A percentile compares a stretch with the other conserved stretches of the same genome.
Conservation (phyloP, 2,113 vertebrate genomes). For the Salvelinus sp. region DNA sequence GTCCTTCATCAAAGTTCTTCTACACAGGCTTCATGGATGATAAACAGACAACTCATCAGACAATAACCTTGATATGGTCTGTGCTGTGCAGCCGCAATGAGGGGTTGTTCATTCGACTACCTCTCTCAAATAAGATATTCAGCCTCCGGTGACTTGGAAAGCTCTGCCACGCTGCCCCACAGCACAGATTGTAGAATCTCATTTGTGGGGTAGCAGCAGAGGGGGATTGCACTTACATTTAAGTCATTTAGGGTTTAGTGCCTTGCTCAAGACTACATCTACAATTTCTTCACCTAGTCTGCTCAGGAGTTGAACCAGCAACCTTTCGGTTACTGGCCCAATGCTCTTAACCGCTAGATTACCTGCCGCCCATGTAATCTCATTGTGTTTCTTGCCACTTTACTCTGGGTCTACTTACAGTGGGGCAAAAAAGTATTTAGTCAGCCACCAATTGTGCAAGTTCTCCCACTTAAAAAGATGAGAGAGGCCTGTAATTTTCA, state of each 20-base stretch:
- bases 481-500: too few species aligned
- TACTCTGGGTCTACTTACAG: too few species aligned
- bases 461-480: too few species aligned
- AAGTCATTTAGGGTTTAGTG: too few species aligned
- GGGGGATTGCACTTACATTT: neutral
- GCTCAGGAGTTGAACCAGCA: too few species aligned
- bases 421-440: too few species aligned
- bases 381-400: neutral
- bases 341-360: too few species aligned
- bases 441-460: too few species aligned
- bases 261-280: too few species aligned
- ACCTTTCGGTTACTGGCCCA: too few species aligned
- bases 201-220: neutral
- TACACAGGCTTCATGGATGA: neutral
- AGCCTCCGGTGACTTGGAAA: neutral
- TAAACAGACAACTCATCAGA: neutral
- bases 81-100: neutral
- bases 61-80: neutral
- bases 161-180: neutral
- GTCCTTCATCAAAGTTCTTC: slow-evolving; percentile 1
- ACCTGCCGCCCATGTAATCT: neutral
- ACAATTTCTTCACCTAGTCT: too few species aligned
- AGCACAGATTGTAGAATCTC: neutral
- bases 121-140: neutral
- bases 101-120: neutral